These are phyloP conservation scores for Spinus pinus DNA, from an alignment of 2,797 vertebrate species.

Conservation along the genomic window DNA sequence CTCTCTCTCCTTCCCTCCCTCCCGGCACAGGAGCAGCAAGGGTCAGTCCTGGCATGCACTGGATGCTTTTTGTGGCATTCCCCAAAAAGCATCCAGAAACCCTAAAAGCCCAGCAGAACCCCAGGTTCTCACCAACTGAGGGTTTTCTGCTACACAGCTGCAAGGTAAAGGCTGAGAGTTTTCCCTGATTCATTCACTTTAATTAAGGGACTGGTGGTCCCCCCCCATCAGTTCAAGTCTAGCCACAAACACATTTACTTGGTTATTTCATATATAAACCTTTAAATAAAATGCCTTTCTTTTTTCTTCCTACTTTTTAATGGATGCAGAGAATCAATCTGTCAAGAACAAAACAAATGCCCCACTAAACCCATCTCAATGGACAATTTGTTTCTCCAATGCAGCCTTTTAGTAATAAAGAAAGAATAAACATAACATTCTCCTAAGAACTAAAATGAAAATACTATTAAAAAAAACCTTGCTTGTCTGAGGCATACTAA, in stretches of 20 bases:
- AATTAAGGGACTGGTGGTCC: neutral
- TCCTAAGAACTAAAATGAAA: slow-evolving; percentile 31
- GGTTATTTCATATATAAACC: slow-evolving; percentile 1
- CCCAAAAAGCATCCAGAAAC: neutral
- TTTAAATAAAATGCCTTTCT: neutral
- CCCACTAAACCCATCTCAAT: slow-evolving; percentile 10
- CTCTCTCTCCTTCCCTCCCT: neutral
- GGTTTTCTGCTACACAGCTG: neutral
- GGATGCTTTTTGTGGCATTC: neutral
- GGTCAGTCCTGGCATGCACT: neutral
- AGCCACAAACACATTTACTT: neutral
- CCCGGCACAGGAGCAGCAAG: neutral
- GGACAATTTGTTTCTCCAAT: slow-evolving; percentile 44
- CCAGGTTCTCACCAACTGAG: neutral
- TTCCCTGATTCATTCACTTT: neutral
- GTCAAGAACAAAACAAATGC: slow-evolving; percentile 35
- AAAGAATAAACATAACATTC: slow-evolving; percentile 44
- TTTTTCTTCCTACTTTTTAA: neutral
- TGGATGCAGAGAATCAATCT: neutral
- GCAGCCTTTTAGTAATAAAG: slow-evolving; percentile 21
- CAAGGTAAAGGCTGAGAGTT: neutral
- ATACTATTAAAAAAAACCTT: neutral
- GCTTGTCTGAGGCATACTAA: neutral
- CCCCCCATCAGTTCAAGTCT: neutral
- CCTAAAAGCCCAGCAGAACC: neutral